Base-by-base conservation (phyloP, 2,113 vertebrate species). In the Orycteropus afer region DNA sequence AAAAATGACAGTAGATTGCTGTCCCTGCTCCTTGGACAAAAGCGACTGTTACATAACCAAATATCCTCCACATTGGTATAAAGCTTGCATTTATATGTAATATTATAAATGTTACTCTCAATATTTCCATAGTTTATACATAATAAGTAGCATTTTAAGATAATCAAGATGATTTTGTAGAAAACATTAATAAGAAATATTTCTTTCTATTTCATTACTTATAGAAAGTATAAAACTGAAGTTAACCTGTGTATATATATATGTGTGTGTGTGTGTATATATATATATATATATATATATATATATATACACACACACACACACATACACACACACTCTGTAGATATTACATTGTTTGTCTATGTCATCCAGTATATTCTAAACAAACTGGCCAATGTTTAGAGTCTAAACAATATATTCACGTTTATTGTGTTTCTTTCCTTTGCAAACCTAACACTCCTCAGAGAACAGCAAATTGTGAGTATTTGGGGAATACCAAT, bases 111-210 rank as follows among this genome's bases (percentile, higher is more conserved):
- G 25, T 53, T 57, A 95, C 37, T 89, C 63, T 80, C 37, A 90
- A 25, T 65, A 84, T 17, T 65, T 2, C 20, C 42, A 77, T 37
- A 78, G 32, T 55, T 89, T 42, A 51, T 42, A 87, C 1, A n/a
- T 45, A 89, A 80, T 47, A 42, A 65, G 40, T 81, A 95, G 32
- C 3, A 71, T 86, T 89, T 92, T 93, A 80, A 59, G 3, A 67
- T 51, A 45, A 71, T 34, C 59, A 86, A 78, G n/a, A 82, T 51
- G 20, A 83, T 47, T 96, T 7, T 91, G 1, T 71, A 86, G 59
- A 86, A 94, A 49, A 22, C 15, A n/a, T 40, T 15, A n/a, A 85
- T 61, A 73, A 92, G 92, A 76, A 4, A 18, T 87, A 77, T 87
- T 45, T 61, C 49, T 84, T 92, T 13, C 7, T 69, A 55, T 82